Conservation (phyloP, 2,888 invertebrate species). For the Drosophila borealis region DNA sequence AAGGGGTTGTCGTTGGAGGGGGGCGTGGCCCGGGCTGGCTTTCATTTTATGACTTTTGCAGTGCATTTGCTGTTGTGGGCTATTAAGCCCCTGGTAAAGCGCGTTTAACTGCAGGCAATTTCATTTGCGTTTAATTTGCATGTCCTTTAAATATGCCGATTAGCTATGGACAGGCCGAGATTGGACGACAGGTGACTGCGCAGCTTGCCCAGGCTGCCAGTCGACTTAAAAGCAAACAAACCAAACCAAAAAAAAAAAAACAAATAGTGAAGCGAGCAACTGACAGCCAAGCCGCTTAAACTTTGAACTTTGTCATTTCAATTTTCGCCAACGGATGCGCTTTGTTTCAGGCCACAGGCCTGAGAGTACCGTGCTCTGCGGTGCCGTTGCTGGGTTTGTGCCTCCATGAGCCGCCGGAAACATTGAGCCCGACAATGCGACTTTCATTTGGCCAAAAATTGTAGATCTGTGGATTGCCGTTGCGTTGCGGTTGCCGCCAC, state of each 20-base stretch:
- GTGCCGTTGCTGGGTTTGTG: constrained; percentile 3
- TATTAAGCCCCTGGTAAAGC: constrained; percentile 68
- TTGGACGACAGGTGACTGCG: constrained; percentile 61
- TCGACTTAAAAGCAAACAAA: constrained; percentile 49
- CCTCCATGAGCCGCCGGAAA: constrained; percentile 74
- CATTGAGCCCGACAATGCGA: constrained; percentile 82
- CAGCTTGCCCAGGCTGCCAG: constrained; percentile 22
- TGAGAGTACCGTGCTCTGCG: background rate
- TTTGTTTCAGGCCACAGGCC: constrained; percentile 71
- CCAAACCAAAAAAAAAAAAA: background rate
- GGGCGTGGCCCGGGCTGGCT: constrained; percentile 72
- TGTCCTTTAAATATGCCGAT: constrained; percentile 70
- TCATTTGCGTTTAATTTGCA: constrained; percentile 73
- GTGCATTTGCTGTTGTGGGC: constrained; percentile 26
- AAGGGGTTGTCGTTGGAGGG: constrained; percentile 37
- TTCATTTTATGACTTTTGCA: constrained; percentile 63
- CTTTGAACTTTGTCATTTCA: constrained; percentile 85
- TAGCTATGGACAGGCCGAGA: constrained; percentile 78
- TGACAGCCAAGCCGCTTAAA: constrained; percentile 84
- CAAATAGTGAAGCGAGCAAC: constrained; percentile 38
- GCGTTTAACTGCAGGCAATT: constrained; percentile 82
- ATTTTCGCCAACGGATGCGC: constrained; percentile 83
- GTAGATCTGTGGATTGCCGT: constrained; percentile 24
- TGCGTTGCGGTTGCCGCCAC: constrained; percentile 36
- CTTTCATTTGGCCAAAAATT: constrained; percentile 67